Base-by-base conservation (phyloP, 2,797 vertebrate genomes). In the Lateolabrax maculatus region DNA sequence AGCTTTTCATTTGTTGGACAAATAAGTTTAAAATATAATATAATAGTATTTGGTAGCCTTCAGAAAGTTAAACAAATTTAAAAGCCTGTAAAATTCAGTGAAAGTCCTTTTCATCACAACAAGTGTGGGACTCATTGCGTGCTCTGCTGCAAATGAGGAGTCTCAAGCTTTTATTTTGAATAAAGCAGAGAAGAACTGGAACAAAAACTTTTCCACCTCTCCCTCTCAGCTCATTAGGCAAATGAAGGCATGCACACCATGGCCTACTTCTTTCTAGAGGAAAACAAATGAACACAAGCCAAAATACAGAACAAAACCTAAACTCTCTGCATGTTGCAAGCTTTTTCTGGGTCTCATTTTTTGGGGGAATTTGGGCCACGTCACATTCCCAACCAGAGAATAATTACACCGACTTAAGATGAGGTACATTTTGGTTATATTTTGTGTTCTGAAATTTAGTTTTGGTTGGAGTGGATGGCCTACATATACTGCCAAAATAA, bases 241-340 rank as follows among this genome's bases (percentile, higher is more conserved):
- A 57, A 69, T 73, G 19, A 71, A 73, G 39, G 44, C 58, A 62
- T 53, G 27, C 11, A 49, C 18, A 61, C 8, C 36, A 31, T 72
- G 80, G 62, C 74, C 68, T 63, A 68, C 55, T 62, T 76, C 25
- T 41, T 62, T 25, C n/a, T 34, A 2, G 23, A 46, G 16, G 21
- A 56, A 76, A 49, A 71, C 55, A 75, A 69, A 69, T 58, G 36
- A 64, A 57, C 57, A 57, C 43, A 51, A 19, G 60, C 71, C 51
- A 34, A 55, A 66, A 60, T 52, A 60, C 15, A 21, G 15, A 55
- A 23, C 6, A 48, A 60, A 57, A 70, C 3, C 44, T 25, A 15
- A 80, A 36, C 34, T 46, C 31, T 34, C 31, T 34, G 31, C 31
- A 34, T 34, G 6, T 34, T 34, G 31, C 31, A 34, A 6, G 31